Base-by-base conservation (phyloP, 2,113 vertebrate species). In the Alosa alosa region DNA sequence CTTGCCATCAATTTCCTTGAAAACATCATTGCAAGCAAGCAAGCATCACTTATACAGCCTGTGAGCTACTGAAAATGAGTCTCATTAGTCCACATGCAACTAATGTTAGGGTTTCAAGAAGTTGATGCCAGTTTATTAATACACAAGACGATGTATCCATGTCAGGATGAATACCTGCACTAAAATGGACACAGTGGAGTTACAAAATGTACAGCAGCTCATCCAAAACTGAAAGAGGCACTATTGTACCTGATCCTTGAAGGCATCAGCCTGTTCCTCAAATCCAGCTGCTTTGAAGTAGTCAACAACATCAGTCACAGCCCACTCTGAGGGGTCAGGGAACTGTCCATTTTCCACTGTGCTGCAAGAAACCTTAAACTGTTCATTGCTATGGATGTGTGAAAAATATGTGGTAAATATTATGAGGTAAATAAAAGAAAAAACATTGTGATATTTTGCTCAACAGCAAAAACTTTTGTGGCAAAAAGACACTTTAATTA, bases 1-100 rank as follows among this genome's bases (percentile, higher is more conserved):
- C 92, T 97, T 96, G 84, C 96, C 96, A 91, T 97, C 96, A 91
- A 97, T 97, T 93, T 97, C 96, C 96, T 97, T 89, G 55, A 94
- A 93, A 78, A 89, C 89, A 92, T 46, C 6, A 72, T 72, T 72
- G 64, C 31, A 60, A 60, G 20, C 18, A 60, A 60, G 1, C 20
- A 22, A 60, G n/a, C 20, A 60, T 60, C 20, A 72, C n/a, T 36
- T 31, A 25, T 13, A 72, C 7, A 72, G 25, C 10, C 64, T 36
- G 64, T 72, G 13, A 10, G 8, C 64, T 20, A 60, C 22, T 60
- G 55, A 41, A 60, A 60, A 72, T 72, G 25, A 31, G 64, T 55
- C 52, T 55, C 41, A 3, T 44, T 44, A 44, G 41, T 3, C 2
- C 1, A 22, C 5, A 60, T 22, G 20, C 4, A 22, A 20, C n/a